Evolutionary conservation across 2,888 invertebrate genomes (phyloP).

Genomic region (Drepana falcataria): DNA sequence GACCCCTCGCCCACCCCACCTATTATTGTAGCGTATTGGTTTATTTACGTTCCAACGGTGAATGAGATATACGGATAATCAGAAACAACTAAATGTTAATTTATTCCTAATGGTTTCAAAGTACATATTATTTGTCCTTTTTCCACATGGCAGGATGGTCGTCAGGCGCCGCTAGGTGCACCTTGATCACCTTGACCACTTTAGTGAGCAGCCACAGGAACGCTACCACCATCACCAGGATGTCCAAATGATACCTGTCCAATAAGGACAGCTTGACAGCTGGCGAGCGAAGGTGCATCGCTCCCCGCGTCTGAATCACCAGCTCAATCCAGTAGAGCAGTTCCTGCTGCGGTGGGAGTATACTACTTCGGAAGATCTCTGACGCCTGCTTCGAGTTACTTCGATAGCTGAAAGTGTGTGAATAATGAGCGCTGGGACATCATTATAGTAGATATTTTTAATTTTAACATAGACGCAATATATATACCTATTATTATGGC

Average conservation of each 20-base stretch:
- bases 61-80: too few relatives aligned
- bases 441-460: too few relatives aligned
- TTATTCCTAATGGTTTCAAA: too few relatives aligned
- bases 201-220: conserved; percentile 45
- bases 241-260: conserved; percentile 37
- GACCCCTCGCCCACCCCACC: too few relatives aligned
- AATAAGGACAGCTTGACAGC: conserved; percentile 25
- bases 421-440: too few relatives aligned
- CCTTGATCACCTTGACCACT: conserved; percentile 35
- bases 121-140: conserved; percentile 4
- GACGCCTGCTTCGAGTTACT: conserved; percentile 29
- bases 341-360: conserved; percentile 28
- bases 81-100: too few relatives aligned
- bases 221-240: conserved; percentile 23
- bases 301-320: conserved; percentile 31
- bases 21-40: too few relatives aligned
- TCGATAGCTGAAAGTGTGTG: conserved; percentile 26
- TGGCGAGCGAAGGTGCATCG: conserved; percentile 36
- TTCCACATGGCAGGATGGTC: conserved; percentile 21
- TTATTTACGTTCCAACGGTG: too few relatives aligned
- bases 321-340: conserved; percentile 38
- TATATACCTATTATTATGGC: too few relatives aligned
- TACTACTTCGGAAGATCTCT: conserved; percentile 22
- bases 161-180: conserved; percentile 27
- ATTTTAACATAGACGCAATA: too few relatives aligned